A percentile compares a stretch with the other conserved stretches of the same genome.
Conservation (phyloP, 2,888 invertebrate species). For the Xanthia togata region DNA sequence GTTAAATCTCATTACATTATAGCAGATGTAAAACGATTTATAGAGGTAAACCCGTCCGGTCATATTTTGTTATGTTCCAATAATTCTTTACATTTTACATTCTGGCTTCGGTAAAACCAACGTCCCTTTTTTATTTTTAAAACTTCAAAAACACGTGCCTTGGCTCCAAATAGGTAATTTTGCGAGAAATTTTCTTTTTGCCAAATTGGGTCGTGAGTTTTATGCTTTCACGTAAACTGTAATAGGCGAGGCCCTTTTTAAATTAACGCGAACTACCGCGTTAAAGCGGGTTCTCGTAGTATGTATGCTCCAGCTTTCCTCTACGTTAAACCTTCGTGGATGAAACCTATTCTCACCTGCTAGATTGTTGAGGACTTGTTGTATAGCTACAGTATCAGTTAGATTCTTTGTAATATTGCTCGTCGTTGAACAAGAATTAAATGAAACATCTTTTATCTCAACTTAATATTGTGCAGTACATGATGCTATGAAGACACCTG, state of each 20-base stretch:
- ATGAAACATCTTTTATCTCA: not conserved
- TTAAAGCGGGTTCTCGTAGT: constrained; percentile 53
- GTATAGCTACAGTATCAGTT: not conserved
- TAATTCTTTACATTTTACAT: constrained; percentile 81
- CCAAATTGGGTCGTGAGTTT: constrained; percentile 76
- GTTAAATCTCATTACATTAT: constrained; percentile 90
- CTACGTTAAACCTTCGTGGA: constrained; percentile 24
- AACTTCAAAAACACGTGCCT: constrained; percentile 73
- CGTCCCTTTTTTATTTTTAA: constrained; percentile 67
- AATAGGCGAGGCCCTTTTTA: constrained; percentile 70
- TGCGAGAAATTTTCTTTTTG: constrained; percentile 75
- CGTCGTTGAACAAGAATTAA: not conserved
- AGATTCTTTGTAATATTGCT: not conserved
- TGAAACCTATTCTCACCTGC: constrained; percentile 34
- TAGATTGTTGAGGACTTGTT: constrained; percentile 30
- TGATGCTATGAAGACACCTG: not conserved
- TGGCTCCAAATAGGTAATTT: constrained; percentile 76
- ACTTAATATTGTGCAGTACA: not conserved
- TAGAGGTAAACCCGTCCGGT: constrained; percentile 81
- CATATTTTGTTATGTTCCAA: constrained; percentile 88
- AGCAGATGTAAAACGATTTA: constrained; percentile 88
- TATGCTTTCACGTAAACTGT: constrained; percentile 76
- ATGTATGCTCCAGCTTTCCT: constrained; percentile 49
- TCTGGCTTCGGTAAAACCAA: constrained; percentile 51
- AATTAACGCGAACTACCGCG: constrained; percentile 69